Conservation (phyloP, 35 echinoderm and acorn worm genomes). For the Ophiothrix spiculata region DNA sequence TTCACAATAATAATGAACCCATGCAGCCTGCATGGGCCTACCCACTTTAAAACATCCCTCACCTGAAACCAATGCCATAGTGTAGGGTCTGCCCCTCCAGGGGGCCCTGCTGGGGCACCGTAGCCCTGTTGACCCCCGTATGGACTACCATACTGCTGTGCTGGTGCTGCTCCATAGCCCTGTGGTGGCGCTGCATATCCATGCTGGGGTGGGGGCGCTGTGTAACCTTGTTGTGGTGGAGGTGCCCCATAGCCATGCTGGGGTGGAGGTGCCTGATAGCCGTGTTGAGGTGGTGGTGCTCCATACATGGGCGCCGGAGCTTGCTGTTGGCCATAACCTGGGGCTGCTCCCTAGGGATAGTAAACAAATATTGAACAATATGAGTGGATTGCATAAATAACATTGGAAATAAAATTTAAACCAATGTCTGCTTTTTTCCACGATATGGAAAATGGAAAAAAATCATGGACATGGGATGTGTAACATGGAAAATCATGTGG, state of each 20-base stretch:
- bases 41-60: neutral
- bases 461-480: too few relatives aligned
- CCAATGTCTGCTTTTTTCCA: too few relatives aligned
- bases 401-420: too few relatives aligned
- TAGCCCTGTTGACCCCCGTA: conserved; percentile 24
- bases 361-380: too few relatives aligned
- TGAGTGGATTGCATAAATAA: too few relatives aligned
- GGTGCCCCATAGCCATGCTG: conserved; percentile 50
- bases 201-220: conserved; percentile 36
- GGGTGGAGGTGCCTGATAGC: conserved; percentile 44
- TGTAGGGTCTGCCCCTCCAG: conserved; percentile 52
- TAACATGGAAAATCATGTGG: too few relatives aligned
- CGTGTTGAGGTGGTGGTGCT: conserved; percentile 38
- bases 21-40: neutral
- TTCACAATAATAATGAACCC: neutral
- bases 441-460: too few relatives aligned
- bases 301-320: too few relatives aligned
- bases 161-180: neutral
- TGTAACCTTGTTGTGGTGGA: conserved; percentile 32
- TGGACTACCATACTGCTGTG: neutral
- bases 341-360: too few relatives aligned
- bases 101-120: conserved; percentile 18
- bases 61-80: conserved; percentile 90
- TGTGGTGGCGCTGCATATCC: conserved; percentile 23
- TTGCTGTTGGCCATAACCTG: too few relatives aligned